Percentiles rank a stretch among this genome's conserved stretches.
phyloP scores from a whole-genome alignment of 2,888 invertebrate genomes.

The Oscheius sp. region DNA sequence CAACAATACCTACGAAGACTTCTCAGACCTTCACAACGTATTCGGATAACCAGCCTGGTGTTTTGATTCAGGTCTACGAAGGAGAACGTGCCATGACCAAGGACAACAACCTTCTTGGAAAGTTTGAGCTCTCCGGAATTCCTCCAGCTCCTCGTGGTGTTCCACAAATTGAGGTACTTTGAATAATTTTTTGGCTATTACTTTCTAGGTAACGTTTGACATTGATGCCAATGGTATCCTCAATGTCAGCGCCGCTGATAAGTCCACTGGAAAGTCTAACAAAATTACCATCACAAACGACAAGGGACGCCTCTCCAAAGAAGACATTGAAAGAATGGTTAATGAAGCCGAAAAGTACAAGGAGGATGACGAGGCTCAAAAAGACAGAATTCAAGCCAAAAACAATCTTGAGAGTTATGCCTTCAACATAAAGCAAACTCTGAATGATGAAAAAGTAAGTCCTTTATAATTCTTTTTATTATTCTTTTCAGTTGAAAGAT shows the following conservation, averaged over 20 bases:
- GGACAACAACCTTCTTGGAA: slow-evolving; percentile 89
- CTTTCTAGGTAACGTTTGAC: slow-evolving; percentile 74
- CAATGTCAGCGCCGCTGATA: slow-evolving; percentile 90
- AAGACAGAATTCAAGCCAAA: slow-evolving; percentile 79
- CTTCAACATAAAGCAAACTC: slow-evolving; percentile 90
- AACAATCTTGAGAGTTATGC: slow-evolving; percentile 87
- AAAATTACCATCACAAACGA: slow-evolving; percentile 79
- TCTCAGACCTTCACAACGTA: slow-evolving; percentile 75
- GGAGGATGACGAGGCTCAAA: slow-evolving; percentile 76
- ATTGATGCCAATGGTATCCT: slow-evolving; percentile 82
- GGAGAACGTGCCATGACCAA: slow-evolving; percentile 82
- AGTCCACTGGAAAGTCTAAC: slow-evolving; percentile 76
- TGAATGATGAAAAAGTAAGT: slow-evolving; percentile 89
- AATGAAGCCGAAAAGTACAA: slow-evolving; percentile 92
- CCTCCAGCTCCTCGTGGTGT: slow-evolving; percentile 91
- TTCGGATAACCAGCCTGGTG: slow-evolving; percentile 96
- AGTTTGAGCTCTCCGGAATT: slow-evolving; percentile 94
- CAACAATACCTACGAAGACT: neutral
- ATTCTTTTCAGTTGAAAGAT: slow-evolving; percentile 77
- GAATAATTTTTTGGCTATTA: neutral
- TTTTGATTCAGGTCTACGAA: slow-evolving; percentile 78
- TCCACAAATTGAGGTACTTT: slow-evolving; percentile 76
- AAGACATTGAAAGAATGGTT: slow-evolving; percentile 85
- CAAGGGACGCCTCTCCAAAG: slow-evolving; percentile 77
- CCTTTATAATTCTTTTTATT: too few relatives aligned